These are phyloP conservation scores for Cyclargus thomasi DNA, from an alignment of 1,140 invertebrate genomes.

Conservation along the genomic window DNA sequence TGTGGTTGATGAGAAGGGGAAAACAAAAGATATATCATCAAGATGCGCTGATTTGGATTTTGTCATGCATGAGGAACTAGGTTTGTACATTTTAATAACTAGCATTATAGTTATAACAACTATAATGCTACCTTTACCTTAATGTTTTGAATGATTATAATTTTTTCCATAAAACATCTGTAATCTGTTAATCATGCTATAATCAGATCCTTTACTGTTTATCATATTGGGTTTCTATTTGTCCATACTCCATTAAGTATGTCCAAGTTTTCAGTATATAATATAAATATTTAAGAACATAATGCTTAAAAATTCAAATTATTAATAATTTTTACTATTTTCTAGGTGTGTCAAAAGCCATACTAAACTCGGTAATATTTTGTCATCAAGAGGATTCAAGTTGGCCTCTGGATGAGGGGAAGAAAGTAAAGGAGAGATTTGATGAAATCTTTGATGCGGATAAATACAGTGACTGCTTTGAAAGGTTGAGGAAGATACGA, in stretches of 20 bases:
- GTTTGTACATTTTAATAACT: constrained; percentile 32
- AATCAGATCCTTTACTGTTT: too few relatives aligned
- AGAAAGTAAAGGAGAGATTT: constrained; percentile 95
- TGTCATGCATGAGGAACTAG: constrained; percentile 66
- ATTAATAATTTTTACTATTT: constrained; percentile 20
- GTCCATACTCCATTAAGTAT: too few relatives aligned
- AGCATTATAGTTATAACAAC: not conserved
- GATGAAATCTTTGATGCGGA: constrained; percentile 98
- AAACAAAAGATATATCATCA: constrained; percentile 65
- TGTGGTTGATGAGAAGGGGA: constrained; percentile 56
- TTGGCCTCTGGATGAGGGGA: constrained; percentile 97
- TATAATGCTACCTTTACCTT: too few relatives aligned
- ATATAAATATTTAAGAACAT: not conserved
- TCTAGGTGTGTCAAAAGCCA: constrained; percentile 89
- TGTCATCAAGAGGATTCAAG: constrained; percentile 99
- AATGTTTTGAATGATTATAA: too few relatives aligned
- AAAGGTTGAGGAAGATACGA: constrained; percentile 83
- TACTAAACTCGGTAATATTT: constrained; percentile 97
- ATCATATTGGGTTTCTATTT: too few relatives aligned
- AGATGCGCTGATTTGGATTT: constrained; percentile 67
- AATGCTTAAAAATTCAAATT: constrained; percentile 4
- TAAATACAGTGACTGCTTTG: constrained; percentile 94
- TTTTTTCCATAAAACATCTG: too few relatives aligned
- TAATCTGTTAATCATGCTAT: too few relatives aligned
- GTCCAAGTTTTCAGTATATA: too few relatives aligned